phyloP scores from a whole-genome alignment of 2,113 vertebrate species.

The Hippocampus zosterae region DNA sequence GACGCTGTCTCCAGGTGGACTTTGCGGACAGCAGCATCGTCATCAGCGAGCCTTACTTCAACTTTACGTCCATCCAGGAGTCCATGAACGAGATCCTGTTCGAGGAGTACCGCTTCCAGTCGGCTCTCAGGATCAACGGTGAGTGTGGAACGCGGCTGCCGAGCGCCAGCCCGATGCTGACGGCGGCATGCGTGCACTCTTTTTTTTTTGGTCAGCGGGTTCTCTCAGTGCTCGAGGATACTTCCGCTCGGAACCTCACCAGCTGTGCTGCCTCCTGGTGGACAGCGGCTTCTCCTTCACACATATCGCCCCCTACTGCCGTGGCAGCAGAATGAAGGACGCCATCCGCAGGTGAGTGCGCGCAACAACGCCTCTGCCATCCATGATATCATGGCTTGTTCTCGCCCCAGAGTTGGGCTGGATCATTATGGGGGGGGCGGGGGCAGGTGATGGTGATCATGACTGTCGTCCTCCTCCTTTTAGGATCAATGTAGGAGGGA shows the following conservation, averaged over 20 bases:
- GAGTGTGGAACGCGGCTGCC: constrained; percentile 37
- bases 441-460: neutral
- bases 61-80: constrained; percentile 96
- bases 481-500: constrained; percentile 96
- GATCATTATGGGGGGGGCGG: neutral
- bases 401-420: no score
- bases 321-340: constrained; percentile 93
- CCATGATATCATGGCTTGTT: no score
- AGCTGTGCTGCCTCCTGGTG: constrained; percentile 91
- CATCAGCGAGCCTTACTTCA: constrained; percentile 96
- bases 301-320: constrained; percentile 90
- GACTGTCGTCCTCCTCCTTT: neutral
- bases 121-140: constrained; percentile 89
- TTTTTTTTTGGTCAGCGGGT: constrained; percentile 73
- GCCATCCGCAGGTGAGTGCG: constrained; percentile 85
- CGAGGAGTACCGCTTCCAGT: constrained; percentile 98
- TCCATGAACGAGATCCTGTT: constrained; percentile 99
- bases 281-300: constrained; percentile 97
- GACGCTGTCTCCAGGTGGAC: constrained; percentile 78
- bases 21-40: constrained; percentile 91
- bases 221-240: constrained; percentile 88
- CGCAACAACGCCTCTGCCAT: no score
- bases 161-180: no score
- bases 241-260: constrained; percentile 84
- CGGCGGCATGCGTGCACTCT: no score